Conservation (phyloP, 2,888 invertebrate species). For the Cephus sareptanus region DNA sequence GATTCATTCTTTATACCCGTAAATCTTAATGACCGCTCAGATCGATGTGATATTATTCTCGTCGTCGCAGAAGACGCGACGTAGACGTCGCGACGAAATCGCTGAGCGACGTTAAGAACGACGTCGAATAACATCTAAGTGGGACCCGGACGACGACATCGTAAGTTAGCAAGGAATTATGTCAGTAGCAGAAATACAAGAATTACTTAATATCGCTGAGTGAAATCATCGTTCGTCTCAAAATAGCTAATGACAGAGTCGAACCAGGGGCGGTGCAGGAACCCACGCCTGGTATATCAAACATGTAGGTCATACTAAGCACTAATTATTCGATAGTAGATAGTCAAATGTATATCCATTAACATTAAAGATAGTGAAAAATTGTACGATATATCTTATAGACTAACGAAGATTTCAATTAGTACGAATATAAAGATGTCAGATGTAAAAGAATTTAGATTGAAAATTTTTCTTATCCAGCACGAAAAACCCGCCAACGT, state of each 20-base stretch:
- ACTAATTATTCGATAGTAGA: not conserved
- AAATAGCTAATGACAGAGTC: conserved; percentile 40
- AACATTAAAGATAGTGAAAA: not conserved
- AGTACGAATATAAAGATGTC: not conserved
- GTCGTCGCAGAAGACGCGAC: conserved; percentile 30
- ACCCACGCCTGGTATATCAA: not conserved
- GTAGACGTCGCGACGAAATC: not conserved
- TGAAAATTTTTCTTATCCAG: not conserved
- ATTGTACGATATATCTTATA: not conserved
- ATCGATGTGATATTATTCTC: conserved; percentile 31
- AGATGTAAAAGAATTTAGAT: no score
- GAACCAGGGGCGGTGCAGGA: not conserved
- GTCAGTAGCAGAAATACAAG: conserved; percentile 18
- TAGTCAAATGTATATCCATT: not conserved
- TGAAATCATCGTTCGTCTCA: conserved; percentile 37
- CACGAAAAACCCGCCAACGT: not conserved
- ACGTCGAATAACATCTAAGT: no score
- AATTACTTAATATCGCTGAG: conserved; percentile 33
- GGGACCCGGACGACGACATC: not conserved
- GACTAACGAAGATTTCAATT: not conserved
- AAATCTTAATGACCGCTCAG: conserved; percentile 12
- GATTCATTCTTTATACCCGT: not conserved
- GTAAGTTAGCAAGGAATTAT: conserved; percentile 22
- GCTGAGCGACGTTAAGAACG: no score
- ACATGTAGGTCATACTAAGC: not conserved